Evolutionary conservation across 2,888 invertebrate species (phyloP).

Genomic region (Idaea biselata): DNA sequence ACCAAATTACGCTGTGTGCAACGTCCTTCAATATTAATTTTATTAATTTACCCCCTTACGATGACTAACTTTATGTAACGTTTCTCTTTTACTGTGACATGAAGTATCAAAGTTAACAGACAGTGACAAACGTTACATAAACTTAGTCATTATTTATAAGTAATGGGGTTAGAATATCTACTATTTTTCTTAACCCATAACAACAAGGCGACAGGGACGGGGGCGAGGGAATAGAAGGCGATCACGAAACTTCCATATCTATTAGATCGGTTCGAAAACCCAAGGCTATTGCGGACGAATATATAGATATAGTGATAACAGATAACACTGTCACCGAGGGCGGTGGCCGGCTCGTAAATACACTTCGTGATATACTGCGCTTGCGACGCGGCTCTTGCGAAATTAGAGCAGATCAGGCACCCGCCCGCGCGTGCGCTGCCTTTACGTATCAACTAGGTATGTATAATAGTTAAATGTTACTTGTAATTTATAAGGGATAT

Average conservation of each 20-base stretch:
- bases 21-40: too few relatives aligned
- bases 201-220: too few relatives aligned
- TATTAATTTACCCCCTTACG: too few relatives aligned
- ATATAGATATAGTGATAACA: slow-evolving; percentile 76
- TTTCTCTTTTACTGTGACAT: too few relatives aligned
- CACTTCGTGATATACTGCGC: slow-evolving; percentile 65
- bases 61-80: too few relatives aligned
- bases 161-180: neutral
- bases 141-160: too few relatives aligned
- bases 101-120: too few relatives aligned
- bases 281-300: slow-evolving; percentile 44
- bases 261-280: slow-evolving; percentile 34
- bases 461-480: slow-evolving; percentile 18
- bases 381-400: slow-evolving; percentile 59
- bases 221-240: neutral
- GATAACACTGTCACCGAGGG: slow-evolving; percentile 73
- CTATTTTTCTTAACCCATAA: neutral
- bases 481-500: slow-evolving; percentile 4
- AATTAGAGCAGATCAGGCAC: slow-evolving; percentile 64
- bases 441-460: slow-evolving; percentile 23
- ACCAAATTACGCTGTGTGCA: too few relatives aligned
- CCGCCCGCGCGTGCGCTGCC: slow-evolving; percentile 42
- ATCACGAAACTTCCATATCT: slow-evolving; percentile 27
- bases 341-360: slow-evolving; percentile 68
- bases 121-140: too few relatives aligned